Conservation (phyloP, 2,113 vertebrate genomes). For the Paramormyrops kingsleyae region DNA sequence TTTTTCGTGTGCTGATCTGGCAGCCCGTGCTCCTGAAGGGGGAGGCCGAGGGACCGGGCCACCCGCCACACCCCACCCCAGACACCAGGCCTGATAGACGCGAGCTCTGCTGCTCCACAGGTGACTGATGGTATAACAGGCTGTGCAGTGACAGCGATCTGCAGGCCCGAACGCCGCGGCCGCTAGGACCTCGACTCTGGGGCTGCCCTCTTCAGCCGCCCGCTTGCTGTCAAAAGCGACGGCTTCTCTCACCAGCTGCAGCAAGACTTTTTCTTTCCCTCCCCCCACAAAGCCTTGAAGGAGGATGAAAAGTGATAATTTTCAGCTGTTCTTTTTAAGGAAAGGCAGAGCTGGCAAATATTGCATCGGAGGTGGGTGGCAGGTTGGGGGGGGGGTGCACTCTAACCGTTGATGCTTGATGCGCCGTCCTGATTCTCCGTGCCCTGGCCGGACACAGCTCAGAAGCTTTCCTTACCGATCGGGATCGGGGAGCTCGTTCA, state of each 20-base stretch:
- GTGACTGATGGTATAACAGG: slow-evolving; percentile 58
- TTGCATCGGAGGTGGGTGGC: slow-evolving; percentile 6
- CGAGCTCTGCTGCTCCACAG: slow-evolving; percentile 47
- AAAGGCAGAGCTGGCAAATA: slow-evolving; percentile 17
- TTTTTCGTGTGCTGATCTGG: neutral
- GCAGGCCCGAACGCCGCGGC: slow-evolving; percentile 47
- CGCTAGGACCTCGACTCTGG: slow-evolving; percentile 38
- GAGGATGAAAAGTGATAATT: slow-evolving; percentile 30
- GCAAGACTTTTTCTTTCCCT: neutral
- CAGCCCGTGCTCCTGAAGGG: neutral
- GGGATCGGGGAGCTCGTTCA: neutral
- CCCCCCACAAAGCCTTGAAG: neutral
- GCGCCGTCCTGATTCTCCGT: neutral
- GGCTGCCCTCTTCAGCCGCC: slow-evolving; percentile 46
- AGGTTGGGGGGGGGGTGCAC: neutral
- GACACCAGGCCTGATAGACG: neutral
- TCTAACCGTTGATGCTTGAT: neutral
- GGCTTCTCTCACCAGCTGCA: neutral
- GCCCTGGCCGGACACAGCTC: neutral
- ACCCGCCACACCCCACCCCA: neutral
- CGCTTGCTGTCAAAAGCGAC: slow-evolving; percentile 16
- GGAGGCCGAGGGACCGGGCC: neutral
- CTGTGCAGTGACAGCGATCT: slow-evolving; percentile 55
- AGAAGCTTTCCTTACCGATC: neutral
- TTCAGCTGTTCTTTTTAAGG: slow-evolving; percentile 48